Percentiles rank a stretch among this genome's conserved stretches.
Conservation (phyloP, 1,140 invertebrate species). For the Caligus rogercresseyi region DNA sequence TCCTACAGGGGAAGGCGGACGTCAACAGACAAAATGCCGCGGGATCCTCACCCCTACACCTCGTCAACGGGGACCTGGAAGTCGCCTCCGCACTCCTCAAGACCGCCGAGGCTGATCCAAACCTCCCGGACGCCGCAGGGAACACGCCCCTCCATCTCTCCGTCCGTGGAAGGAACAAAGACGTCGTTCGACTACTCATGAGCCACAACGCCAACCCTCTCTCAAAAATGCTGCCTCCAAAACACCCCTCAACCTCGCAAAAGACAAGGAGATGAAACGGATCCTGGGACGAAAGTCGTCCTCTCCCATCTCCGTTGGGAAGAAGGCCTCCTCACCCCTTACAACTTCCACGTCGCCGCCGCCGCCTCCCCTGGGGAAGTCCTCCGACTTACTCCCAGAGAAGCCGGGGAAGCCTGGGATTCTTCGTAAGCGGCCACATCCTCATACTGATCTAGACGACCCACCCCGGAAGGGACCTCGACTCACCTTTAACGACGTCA, state of each 20-base stretch:
- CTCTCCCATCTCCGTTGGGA: neutral
- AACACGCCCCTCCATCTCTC: conserved; percentile 9
- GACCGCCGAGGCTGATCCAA: neutral
- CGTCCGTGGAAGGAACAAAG: neutral
- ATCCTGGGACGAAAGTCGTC: neutral
- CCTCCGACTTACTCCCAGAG: neutral
- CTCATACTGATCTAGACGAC: neutral
- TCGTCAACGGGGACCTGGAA: conserved; percentile 2
- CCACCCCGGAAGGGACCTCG: conserved; percentile 1
- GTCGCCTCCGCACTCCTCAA: conserved; percentile 1
- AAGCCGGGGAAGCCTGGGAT: neutral
- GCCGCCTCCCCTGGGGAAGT: neutral
- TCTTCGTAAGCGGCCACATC: neutral
- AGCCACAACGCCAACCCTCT: neutral
- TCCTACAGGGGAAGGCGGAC: neutral
- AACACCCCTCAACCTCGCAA: conserved; percentile 3
- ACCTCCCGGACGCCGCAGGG: neutral
- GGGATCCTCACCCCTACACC: neutral
- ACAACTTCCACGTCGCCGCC: neutral
- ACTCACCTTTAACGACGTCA: conserved; percentile 3
- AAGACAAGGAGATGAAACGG: conserved; percentile 14
- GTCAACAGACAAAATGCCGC: neutral
- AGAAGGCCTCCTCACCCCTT: no score
- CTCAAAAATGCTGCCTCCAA: neutral
- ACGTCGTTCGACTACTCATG: neutral